These are phyloP conservation scores for Acanthis flammea DNA, from an alignment of 2,797 vertebrate genomes.

Conservation along the genomic window DNA sequence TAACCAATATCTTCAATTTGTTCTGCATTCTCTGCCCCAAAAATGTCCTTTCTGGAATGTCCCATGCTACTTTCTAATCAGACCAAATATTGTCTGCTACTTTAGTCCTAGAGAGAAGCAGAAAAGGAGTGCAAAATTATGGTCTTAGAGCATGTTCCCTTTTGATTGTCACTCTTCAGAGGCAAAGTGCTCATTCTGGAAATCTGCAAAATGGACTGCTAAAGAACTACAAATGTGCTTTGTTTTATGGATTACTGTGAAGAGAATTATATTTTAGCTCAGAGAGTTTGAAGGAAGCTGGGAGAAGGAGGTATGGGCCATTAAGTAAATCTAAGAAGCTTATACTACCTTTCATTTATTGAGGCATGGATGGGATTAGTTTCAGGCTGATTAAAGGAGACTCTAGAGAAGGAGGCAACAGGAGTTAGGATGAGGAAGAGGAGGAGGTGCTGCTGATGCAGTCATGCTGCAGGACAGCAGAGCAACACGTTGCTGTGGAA, in stretches of 20 bases:
- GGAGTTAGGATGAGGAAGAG: neutral
- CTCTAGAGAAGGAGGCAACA: neutral
- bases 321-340: slow-evolving; percentile 5
- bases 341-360: slow-evolving; percentile 7
- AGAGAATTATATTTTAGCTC: neutral
- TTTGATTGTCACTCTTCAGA: neutral
- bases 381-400: neutral
- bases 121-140: neutral
- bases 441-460: neutral
- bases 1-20: neutral
- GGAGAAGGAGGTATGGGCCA: neutral
- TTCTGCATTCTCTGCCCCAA: neutral
- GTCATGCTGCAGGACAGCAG: neutral
- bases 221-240: neutral
- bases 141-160: neutral
- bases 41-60: neutral
- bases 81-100: neutral
- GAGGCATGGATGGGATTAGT: neutral
- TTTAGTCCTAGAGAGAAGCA: neutral
- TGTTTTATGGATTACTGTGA: neutral
- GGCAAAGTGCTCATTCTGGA: neutral
- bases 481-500: neutral
- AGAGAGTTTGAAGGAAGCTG: neutral
- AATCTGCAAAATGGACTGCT: neutral
- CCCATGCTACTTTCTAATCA: neutral